phyloP scores from a whole-genome alignment of 2,888 invertebrate genomes.

The Galerucella pusilla region DNA sequence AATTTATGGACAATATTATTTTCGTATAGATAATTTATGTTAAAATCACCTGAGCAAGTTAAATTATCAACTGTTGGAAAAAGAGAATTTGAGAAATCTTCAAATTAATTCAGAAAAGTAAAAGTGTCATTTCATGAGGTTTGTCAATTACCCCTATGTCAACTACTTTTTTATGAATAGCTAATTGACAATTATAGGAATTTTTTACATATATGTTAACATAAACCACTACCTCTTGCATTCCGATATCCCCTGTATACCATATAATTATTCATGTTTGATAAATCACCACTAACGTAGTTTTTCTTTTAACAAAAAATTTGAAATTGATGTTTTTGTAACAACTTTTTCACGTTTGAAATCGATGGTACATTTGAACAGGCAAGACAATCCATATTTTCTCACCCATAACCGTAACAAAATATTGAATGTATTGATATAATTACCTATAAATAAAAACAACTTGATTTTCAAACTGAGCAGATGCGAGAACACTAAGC shows the following conservation, averaged over 20 bases:
- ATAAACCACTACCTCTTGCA: no score
- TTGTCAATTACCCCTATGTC: slow-evolving; percentile 12
- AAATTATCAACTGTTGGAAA: slow-evolving; percentile 14
- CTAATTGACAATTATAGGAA: not conserved
- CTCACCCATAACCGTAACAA: no score
- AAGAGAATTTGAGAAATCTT: not conserved
- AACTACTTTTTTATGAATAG: slow-evolving; percentile 8
- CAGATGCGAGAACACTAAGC: no score
- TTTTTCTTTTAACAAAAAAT: not conserved
- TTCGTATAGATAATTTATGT: slow-evolving; percentile 8
- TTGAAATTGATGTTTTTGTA: no score
- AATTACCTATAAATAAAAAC: no score
- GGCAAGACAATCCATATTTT: no score
- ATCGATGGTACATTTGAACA: no score
- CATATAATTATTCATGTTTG: not conserved
- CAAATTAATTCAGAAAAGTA: slow-evolving; percentile 20
- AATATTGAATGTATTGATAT: no score
- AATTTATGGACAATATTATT: no score
- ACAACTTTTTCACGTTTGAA: no score
- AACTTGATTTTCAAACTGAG: no score
- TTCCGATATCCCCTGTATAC: not conserved
- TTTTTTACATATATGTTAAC: no score
- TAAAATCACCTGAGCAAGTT: slow-evolving; percentile 10
- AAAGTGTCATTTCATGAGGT: not conserved
- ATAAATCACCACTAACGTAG: not conserved